Conservation (phyloP, 1,140 invertebrate genomes). For the Batillaria attramentaria region DNA sequence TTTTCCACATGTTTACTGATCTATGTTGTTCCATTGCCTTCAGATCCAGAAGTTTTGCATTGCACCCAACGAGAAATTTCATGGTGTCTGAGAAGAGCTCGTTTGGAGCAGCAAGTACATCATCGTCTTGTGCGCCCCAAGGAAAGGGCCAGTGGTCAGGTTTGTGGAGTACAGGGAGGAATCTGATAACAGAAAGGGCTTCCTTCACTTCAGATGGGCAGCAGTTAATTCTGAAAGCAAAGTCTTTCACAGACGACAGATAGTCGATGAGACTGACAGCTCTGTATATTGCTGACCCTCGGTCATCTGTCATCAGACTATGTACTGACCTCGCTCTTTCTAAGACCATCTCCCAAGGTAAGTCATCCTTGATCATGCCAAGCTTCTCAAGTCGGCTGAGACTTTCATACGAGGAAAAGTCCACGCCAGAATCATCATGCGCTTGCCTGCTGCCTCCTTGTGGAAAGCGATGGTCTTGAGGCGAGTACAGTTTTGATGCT, state of each 20-base stretch:
- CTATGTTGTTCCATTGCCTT: not conserved
- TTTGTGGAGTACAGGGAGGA: slow-evolving; percentile 37
- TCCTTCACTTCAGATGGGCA: slow-evolving; percentile 5
- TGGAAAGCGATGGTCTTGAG: slow-evolving; percentile 33
- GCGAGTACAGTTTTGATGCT: slow-evolving; percentile 1
- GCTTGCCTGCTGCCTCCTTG: not conserved
- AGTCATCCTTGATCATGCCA: slow-evolving; percentile 38
- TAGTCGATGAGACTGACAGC: slow-evolving; percentile 31
- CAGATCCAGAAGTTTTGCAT: slow-evolving; percentile 1
- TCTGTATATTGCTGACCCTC: not conserved
- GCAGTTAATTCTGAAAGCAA: not conserved
- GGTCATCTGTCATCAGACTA: slow-evolving; percentile 7
- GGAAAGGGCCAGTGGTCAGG: slow-evolving; percentile 36
- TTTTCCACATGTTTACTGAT: too few relatives aligned
- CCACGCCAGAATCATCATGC: not conserved
- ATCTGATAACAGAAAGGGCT: slow-evolving; percentile 26
- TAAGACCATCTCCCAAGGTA: slow-evolving; percentile 33
- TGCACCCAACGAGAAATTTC: not conserved
- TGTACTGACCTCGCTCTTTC: slow-evolving; percentile 25
- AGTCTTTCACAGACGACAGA: not conserved
- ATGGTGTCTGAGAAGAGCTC: slow-evolving; percentile 1
- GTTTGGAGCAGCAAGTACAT: not conserved
- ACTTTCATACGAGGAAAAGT: slow-evolving; percentile 2
- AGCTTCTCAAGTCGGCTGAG: slow-evolving; percentile 24
- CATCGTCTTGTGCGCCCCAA: slow-evolving; percentile 25